These are phyloP conservation scores for Cyanoderma ruficeps DNA, from an alignment of 2,113 vertebrate species.

Conservation along the genomic window DNA sequence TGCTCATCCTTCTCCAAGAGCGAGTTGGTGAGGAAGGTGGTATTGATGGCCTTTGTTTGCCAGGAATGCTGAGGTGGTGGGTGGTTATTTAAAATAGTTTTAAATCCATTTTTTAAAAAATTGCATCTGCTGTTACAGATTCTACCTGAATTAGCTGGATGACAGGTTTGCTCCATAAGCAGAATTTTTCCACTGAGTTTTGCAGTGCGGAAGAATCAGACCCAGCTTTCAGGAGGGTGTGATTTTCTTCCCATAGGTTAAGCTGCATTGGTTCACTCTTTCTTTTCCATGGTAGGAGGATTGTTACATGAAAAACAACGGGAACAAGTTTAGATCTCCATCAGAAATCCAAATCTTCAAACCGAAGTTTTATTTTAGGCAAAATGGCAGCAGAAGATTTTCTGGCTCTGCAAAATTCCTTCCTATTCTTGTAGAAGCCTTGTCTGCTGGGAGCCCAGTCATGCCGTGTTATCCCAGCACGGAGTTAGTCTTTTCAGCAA, in stretches of 20 bases:
- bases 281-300: neutral
- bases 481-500: neutral
- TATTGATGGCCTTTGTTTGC: neutral
- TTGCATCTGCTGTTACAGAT: neutral
- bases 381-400: neutral
- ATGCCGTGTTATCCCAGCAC: neutral
- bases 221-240: neutral
- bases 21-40: rapidly evolving
- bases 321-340: neutral
- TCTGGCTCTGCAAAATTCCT: neutral
- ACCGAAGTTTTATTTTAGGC: neutral
- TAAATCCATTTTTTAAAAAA: neutral
- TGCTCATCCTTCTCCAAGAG: neutral
- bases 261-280: neutral
- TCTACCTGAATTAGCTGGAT: neutral
- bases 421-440: neutral
- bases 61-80: neutral
- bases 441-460: neutral
- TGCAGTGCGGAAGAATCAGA: neutral
- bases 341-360: neutral
- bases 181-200: neutral
- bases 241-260: neutral
- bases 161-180: rapidly evolving
- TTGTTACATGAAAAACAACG: neutral
- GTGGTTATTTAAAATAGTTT: neutral